Evolutionary conservation across 2,888 invertebrate genomes (phyloP), one percentile per base, ranked within the genome.

Genomic region (Platynereis dumerilii): DNA sequence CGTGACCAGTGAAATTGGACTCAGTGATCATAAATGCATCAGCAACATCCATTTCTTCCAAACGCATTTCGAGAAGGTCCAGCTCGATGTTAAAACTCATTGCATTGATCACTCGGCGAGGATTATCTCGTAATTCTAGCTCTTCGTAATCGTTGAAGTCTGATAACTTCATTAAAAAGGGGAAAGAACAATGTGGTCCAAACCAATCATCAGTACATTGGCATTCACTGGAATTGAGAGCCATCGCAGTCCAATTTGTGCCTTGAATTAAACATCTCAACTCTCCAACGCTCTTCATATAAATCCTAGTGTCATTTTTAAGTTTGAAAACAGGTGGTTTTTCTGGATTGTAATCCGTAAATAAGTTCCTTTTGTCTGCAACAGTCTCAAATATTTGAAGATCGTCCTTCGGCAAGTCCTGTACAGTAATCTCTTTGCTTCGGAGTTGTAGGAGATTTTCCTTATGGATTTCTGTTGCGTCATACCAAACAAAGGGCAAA

Each of bases 51-150:
- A 48, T n/a, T 7, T 48, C 48, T 20, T n/a, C 48, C 48, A 48
- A 22, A 7, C 48, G n/a, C 20, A 22, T 20, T 48, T 48, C 48
- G n/a, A 22, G n/a, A 5, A 48, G 3, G 7, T 48, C 48, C 3
- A 48, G 22, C n/a, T 48, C 48, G n/a, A 48, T 48, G 48, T 48
- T 48, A n/a, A 48, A 48, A 20, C 20, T n/a, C n/a, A 22, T 48
- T n/a, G 48, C 48, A 20, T n/a, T 20, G n/a, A 48, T 48, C 7
- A 48, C 20, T 3, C 48, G 48, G 3, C 48, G 5, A 3, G 48
- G 48, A n/a, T 5, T 5, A n/a, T 48, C 22, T 48, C 48, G 5
- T 7, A 48, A 20, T 20, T n/a, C 17, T 48, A 48, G 17, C 10
- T 48, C 22, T 10, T n/a, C n/a, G n/a, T 48, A 20, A n/a, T 48